These are phyloP conservation scores for Sisyra terminalis DNA, from an alignment of 2,888 invertebrate genomes.

Conservation along the genomic window DNA sequence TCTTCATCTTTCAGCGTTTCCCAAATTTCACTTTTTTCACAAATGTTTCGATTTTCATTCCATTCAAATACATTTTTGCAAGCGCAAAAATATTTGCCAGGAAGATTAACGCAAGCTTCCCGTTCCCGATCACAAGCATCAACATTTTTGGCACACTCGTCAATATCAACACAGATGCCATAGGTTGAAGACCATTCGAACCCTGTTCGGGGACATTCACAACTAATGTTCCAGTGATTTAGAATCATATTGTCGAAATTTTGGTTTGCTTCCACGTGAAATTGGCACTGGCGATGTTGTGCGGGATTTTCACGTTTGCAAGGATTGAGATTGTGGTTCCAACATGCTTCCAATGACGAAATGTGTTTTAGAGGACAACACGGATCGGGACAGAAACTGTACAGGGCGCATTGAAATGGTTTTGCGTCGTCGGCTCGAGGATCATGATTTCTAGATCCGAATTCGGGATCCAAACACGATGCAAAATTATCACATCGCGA, in stretches of 20 bases:
- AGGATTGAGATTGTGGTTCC: constrained; percentile 29
- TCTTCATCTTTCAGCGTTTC: no score
- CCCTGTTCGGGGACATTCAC: constrained; percentile 32
- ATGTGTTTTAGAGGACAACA: constrained; percentile 39
- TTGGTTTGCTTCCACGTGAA: constrained; percentile 26
- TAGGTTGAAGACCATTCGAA: constrained; percentile 39
- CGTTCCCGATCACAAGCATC: constrained; percentile 26
- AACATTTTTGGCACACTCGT: constrained; percentile 32
- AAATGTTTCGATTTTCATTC: constrained; percentile 11
- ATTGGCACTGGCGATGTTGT: constrained; percentile 18
- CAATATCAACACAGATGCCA: constrained; percentile 43
- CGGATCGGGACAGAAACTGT: constrained; percentile 50
- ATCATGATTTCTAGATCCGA: constrained; percentile 31
- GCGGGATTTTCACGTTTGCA: constrained; percentile 29
- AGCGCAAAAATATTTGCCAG: constrained; percentile 30
- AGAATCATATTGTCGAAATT: constrained; percentile 30
- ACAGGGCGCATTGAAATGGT: constrained; percentile 39
- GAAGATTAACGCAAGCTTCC: constrained; percentile 39
- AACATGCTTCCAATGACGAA: constrained; percentile 26
- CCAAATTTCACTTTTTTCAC: constrained; percentile 4
- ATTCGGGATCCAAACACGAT: constrained; percentile 30
- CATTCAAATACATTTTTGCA: constrained; percentile 32
- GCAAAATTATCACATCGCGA: constrained; percentile 46
- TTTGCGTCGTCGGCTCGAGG: constrained; percentile 35
- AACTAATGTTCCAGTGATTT: constrained; percentile 44